Evolutionary conservation across 2,797 vertebrate genomes (phyloP).

Genomic region (Cetoscarus ocellatus): DNA sequence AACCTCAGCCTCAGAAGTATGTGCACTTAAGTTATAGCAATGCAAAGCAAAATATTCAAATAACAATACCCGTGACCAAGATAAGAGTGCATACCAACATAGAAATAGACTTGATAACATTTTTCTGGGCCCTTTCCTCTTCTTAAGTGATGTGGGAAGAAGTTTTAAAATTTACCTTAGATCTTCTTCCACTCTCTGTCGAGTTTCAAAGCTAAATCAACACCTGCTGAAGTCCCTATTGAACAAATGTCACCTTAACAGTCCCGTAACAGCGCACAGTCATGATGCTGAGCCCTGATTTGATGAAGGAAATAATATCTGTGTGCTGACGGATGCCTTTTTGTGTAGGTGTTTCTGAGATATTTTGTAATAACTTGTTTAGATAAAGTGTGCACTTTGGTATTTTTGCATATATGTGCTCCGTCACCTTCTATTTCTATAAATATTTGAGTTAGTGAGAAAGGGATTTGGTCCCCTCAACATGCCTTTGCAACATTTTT

Average conservation of each 20-base stretch:
- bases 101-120: too few relatives aligned
- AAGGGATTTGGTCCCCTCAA: too few relatives aligned
- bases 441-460: too few relatives aligned
- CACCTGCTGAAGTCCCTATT: slow-evolving; percentile 10
- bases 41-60: too few relatives aligned
- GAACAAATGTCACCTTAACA: slow-evolving; percentile 5
- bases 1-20: too few relatives aligned
- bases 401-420: neutral
- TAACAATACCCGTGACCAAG: too few relatives aligned
- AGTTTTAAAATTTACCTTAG: slow-evolving; percentile 5
- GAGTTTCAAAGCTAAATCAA: slow-evolving; percentile 16
- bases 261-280: slow-evolving; percentile 1
- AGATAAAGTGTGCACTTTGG: neutral
- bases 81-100: too few relatives aligned
- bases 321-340: neutral
- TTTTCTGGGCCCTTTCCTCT: too few relatives aligned
- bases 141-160: too few relatives aligned
- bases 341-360: neutral
- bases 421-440: too few relatives aligned
- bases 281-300: slow-evolving; percentile 5
- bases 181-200: slow-evolving; percentile 4
- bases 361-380: neutral
- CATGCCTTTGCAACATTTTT: too few relatives aligned
- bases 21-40: too few relatives aligned
- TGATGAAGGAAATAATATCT: slow-evolving; percentile 3